Base-by-base conservation (phyloP, 2,888 invertebrate genomes). In the Alcis repandata region DNA sequence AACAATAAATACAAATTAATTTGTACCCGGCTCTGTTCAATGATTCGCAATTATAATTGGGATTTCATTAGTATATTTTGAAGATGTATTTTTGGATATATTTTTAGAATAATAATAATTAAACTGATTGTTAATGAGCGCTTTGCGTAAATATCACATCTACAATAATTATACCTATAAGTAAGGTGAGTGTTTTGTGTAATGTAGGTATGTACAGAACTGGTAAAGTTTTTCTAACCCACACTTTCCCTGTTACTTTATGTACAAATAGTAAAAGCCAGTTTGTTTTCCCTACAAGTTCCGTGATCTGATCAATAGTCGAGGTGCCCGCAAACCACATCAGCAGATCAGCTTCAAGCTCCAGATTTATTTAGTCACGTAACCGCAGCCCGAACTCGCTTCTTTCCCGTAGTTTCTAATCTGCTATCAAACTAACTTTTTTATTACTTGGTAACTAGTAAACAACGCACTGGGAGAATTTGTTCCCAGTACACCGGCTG, bases 361-460 rank as follows among this genome's bases (percentile, higher is more conserved):
- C 77, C 76, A 74, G 82, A 85, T 81, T 85, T 87, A 87, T 87
- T 84, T 81, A 83, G 86, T 88, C 89, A 88, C 89, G 89, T 89
- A 88, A 82, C 79, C 81, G 74, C 76, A 78, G 82, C 79, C 79
- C 80, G 78, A 83, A 83, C 83, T 84, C 74, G 70, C 67, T 64
- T 76, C 82, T 79, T 85, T 76, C 77, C 78, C 80, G 81, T 84
- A 85, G 83, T 88, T 87, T 84, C 87, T 88, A 89, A 90, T 89
- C 88, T 89, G 85, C 86, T 86, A 86, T 87, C 87, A 83, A 88
- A 88, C 84, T 85, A 85, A 88, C 86, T 89, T 88, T 84, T 89
- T 88, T 89, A 89, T 89, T 89, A 86, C 85, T 89, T 85, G 80
- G 82, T 86, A 88, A 89, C 86, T 84, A 84, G 86, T 84, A 87